Conservation (phyloP, 2,888 invertebrate species). For the Eucera pruinosa region DNA sequence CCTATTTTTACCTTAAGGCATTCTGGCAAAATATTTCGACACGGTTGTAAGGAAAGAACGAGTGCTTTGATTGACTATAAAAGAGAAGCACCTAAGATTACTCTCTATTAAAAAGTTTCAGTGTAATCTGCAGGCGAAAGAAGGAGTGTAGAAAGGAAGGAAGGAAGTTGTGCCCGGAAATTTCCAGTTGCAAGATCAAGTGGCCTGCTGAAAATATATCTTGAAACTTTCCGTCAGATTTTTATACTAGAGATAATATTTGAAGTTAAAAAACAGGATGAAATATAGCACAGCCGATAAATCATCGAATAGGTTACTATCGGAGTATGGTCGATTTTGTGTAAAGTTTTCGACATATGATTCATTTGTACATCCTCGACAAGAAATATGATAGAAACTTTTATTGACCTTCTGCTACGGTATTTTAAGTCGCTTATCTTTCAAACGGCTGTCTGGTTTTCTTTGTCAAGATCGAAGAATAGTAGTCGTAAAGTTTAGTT, state of each 20-base stretch:
- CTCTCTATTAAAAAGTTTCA: slow-evolving; percentile 17
- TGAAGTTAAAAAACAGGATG: background rate
- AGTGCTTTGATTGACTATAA: slow-evolving; percentile 11
- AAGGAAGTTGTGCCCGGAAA: background rate
- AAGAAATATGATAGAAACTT: slow-evolving; percentile 2
- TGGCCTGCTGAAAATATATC: background rate
- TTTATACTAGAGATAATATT: background rate
- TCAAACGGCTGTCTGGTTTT: no score
- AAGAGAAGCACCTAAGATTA: background rate
- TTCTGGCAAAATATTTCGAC: background rate
- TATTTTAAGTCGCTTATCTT: no score
- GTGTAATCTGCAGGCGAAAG: background rate
- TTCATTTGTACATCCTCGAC: background rate
- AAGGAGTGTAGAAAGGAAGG: background rate
- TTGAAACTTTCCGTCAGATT: background rate
- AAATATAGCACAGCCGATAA: slow-evolving; percentile 1
- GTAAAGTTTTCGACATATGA: background rate
- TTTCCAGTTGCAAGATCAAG: slow-evolving; percentile 6
- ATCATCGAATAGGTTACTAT: slow-evolving; percentile 1
- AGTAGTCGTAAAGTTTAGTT: no score
- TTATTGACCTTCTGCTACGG: background rate
- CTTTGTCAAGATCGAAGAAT: no score
- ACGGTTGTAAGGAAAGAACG: background rate
- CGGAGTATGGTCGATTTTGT: background rate
- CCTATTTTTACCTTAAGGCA: background rate